phyloP scores from a whole-genome alignment of 2,888 invertebrate species.

The Pinctada fucata region DNA sequence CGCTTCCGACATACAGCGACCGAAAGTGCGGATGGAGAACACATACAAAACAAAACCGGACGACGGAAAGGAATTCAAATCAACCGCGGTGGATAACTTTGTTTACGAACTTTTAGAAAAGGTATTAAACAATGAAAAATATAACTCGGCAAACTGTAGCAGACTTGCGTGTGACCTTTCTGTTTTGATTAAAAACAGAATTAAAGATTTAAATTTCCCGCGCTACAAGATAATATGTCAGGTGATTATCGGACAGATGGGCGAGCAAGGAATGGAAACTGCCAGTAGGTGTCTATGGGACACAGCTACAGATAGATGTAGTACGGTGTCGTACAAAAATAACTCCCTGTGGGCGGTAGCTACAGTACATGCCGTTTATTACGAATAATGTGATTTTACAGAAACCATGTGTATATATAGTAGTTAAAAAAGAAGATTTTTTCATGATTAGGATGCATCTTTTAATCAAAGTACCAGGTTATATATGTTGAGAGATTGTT shows the following conservation, averaged over 20 bases:
- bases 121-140: slow-evolving; percentile 44
- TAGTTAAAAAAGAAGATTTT: background rate
- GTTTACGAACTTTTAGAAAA: slow-evolving; percentile 44
- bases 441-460: too few species aligned
- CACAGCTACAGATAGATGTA: slow-evolving; percentile 49
- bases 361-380: slow-evolving; percentile 57
- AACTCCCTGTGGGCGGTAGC: slow-evolving; percentile 51
- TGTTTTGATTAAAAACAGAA: slow-evolving; percentile 49
- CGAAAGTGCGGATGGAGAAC: slow-evolving; percentile 51
- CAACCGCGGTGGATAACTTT: slow-evolving; percentile 35
- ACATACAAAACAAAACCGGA: slow-evolving; percentile 59
- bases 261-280: slow-evolving; percentile 56
- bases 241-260: slow-evolving; percentile 53
- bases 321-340: slow-evolving; percentile 48
- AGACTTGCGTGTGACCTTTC: slow-evolving; percentile 50
- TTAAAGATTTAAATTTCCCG: slow-evolving; percentile 51
- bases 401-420: slow-evolving; percentile 7
- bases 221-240: slow-evolving; percentile 56
- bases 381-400: slow-evolving; percentile 37
- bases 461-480: too few species aligned
- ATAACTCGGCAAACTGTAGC: slow-evolving; percentile 42
- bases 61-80: slow-evolving; percentile 40
- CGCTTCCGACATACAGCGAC: slow-evolving; percentile 41
- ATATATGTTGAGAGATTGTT: too few species aligned
- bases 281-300: slow-evolving; percentile 60